These are phyloP conservation scores for Xanthorhoe designata DNA, from an alignment of 2,888 invertebrate genomes.

Conservation along the genomic window DNA sequence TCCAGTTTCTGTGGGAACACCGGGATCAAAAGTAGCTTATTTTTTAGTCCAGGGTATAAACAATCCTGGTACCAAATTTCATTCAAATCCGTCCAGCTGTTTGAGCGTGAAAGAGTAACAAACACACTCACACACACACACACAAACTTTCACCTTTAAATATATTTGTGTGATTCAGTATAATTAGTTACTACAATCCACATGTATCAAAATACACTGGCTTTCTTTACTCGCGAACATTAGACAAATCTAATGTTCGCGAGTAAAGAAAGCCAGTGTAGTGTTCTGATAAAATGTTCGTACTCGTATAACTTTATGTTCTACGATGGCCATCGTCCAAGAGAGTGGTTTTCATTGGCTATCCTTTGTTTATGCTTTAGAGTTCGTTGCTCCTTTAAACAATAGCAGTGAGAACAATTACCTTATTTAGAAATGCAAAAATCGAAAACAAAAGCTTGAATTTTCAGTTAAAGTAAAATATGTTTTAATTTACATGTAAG, in stretches of 20 bases:
- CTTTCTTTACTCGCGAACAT: neutral
- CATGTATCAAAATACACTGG: too few relatives aligned
- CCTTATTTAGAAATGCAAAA: constrained; percentile 1
- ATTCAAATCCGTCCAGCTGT: too few relatives aligned
- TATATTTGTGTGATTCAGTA: too few relatives aligned
- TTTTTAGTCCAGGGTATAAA: too few relatives aligned
- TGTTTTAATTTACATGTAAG: too few relatives aligned
- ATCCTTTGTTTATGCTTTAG: neutral
- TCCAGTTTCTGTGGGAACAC: too few relatives aligned
- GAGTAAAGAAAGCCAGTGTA: neutral
- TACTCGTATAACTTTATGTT: neutral
- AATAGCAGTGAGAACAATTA: constrained; percentile 1
- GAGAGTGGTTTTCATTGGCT: neutral
- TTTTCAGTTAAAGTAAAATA: too few relatives aligned
- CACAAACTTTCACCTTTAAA: too few relatives aligned
- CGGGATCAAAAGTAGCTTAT: too few relatives aligned
- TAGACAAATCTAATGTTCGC: neutral
- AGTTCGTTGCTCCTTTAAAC: neutral
- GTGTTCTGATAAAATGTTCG: neutral
- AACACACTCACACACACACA: too few relatives aligned
- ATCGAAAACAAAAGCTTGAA: neutral
- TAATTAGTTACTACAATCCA: neutral
- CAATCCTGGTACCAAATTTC: too few relatives aligned
- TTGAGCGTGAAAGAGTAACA: too few relatives aligned
- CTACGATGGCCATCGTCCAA: neutral